phyloP scores from a whole-genome alignment of 2,797 vertebrate genomes.

The Alouatta caraya region DNA sequence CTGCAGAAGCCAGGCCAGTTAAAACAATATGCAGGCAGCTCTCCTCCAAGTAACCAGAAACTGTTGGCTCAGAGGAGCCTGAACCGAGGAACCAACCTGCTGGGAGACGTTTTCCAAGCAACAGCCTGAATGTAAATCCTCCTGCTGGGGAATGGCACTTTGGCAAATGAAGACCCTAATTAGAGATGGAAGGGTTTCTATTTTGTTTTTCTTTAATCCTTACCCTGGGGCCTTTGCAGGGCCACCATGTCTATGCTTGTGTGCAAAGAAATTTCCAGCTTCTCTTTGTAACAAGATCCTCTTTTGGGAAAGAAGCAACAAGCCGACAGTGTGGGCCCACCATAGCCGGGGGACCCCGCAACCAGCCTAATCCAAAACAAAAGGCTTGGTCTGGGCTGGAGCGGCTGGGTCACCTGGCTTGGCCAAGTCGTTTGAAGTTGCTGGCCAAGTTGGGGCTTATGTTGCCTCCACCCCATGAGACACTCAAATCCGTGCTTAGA shows the following conservation, averaged over 20 bases:
- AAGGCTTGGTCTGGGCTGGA: conserved; percentile 37
- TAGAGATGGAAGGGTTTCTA: conserved; percentile 87
- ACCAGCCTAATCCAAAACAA: conserved; percentile 67
- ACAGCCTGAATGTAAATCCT: conserved; percentile 84
- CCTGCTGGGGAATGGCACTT: conserved; percentile 85
- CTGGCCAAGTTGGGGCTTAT: conserved; percentile 46
- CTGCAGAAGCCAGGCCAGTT: conserved; percentile 84
- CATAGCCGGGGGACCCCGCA: conserved; percentile 70
- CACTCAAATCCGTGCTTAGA: background rate
- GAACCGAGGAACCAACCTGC: conserved; percentile 84
- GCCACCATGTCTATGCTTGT: conserved; percentile 86
- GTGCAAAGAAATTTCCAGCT: conserved; percentile 85
- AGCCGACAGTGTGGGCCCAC: conserved; percentile 76
- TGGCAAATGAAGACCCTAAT: conserved; percentile 89
- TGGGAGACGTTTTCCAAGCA: conserved; percentile 86
- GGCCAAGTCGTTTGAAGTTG: conserved; percentile 13
- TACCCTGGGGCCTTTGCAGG: conserved; percentile 85
- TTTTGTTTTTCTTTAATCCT: conserved; percentile 88
- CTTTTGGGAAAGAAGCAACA: conserved; percentile 76
- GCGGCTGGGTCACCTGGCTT: conserved; percentile 47
- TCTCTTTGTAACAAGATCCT: conserved; percentile 85
- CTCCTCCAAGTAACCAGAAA: conserved; percentile 84
- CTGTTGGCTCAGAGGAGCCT: conserved; percentile 81
- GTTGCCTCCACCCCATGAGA: background rate
- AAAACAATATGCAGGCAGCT: conserved; percentile 83